Conservation (phyloP, 2,797 vertebrate genomes). For the Falco biarmicus region DNA sequence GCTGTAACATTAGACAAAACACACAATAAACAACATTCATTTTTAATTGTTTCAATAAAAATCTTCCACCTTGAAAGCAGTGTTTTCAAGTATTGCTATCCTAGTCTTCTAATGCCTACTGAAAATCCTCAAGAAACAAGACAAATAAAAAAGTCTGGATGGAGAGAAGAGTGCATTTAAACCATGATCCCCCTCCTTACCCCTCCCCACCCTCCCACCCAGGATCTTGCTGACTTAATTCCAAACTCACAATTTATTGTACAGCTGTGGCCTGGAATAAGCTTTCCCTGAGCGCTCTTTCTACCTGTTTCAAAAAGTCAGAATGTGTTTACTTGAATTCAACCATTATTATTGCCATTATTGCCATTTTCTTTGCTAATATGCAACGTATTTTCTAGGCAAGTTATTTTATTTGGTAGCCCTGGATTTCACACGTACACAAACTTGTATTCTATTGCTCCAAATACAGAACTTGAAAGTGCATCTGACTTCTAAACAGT, state of each 20-base stretch:
- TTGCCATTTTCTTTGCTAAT: slow-evolving; percentile 58
- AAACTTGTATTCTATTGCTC: slow-evolving; percentile 47
- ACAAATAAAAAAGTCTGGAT: background rate
- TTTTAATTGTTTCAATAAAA: slow-evolving; percentile 26
- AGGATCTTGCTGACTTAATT: slow-evolving; percentile 44
- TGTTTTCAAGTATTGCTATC: slow-evolving; percentile 50
- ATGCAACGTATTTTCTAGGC: background rate
- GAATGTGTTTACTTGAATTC: slow-evolving; percentile 43
- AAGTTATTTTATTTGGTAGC: background rate
- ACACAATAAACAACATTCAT: slow-evolving; percentile 15
- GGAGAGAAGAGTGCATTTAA: slow-evolving; percentile 37
- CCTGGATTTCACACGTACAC: background rate
- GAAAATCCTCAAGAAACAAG: slow-evolving; percentile 35
- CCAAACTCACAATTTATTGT: slow-evolving; percentile 51
- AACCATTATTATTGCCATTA: slow-evolving; percentile 56
- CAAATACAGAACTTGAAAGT: slow-evolving; percentile 40
- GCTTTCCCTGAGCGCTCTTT: slow-evolving; percentile 69
- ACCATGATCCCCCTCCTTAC: background rate
- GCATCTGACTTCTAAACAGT: slow-evolving; percentile 45
- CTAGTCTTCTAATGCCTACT: slow-evolving; percentile 32
- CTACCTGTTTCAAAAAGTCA: slow-evolving; percentile 65
- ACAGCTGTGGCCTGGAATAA: slow-evolving; percentile 45
- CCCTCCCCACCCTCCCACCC: background rate
- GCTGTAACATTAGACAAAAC: background rate
- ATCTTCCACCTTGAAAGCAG: background rate